These are phyloP conservation scores for Liolophura sinensis DNA, from an alignment of 1,140 invertebrate genomes.

Conservation along the genomic window DNA sequence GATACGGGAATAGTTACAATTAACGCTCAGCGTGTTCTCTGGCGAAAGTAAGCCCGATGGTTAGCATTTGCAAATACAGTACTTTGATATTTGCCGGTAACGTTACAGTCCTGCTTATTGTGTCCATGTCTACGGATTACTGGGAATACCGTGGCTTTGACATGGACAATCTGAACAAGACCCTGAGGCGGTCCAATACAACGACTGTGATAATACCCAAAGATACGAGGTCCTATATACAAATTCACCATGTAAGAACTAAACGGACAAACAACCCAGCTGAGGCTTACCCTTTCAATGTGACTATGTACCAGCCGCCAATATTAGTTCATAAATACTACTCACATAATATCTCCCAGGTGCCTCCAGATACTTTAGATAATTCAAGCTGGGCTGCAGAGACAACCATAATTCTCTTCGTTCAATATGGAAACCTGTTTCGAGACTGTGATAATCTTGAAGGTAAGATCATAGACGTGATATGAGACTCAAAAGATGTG, in stretches of 20 bases:
- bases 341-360: conserved; percentile 5
- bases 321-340: conserved; percentile 24
- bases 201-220: conserved; percentile 20
- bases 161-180: conserved; percentile 16
- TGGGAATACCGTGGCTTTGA: conserved; percentile 42
- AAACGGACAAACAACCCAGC: neutral
- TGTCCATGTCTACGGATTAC: conserved; percentile 39
- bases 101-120: conserved; percentile 34
- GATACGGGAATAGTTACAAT: too few relatives aligned
- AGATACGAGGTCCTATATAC: conserved; percentile 31
- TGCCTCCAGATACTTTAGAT: too few relatives aligned
- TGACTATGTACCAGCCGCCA: conserved; percentile 30
- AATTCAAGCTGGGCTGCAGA: too few relatives aligned
- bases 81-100: conserved; percentile 40
- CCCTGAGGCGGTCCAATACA: conserved; percentile 19
- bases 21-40: too few relatives aligned
- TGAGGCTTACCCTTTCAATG: conserved; percentile 8
- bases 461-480: conserved; percentile 20
- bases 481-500: too few relatives aligned
- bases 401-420: conserved; percentile 20
- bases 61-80: conserved; percentile 36
- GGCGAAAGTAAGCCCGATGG: conserved; percentile 13
- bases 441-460: conserved; percentile 38
- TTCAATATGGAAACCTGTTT: conserved; percentile 41
- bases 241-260: conserved; percentile 24